Evolutionary conservation across 2,888 invertebrate species (phyloP).

Genomic region (Tuberolachnus salignus): DNA sequence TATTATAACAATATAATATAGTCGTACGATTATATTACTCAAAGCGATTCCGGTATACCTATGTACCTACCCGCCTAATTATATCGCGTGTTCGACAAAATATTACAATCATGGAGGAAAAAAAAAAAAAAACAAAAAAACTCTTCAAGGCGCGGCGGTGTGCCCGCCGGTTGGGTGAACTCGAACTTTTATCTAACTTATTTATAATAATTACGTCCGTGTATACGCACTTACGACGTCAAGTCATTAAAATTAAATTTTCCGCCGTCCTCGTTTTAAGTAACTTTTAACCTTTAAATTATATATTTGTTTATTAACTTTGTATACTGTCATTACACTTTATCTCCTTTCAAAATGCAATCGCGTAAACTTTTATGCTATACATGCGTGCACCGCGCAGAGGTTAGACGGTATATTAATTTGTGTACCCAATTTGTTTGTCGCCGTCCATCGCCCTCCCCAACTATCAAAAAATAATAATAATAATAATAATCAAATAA

Average conservation of each 20-base stretch:
- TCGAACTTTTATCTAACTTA: conserved; percentile 48
- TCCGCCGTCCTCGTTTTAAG: conserved; percentile 30
- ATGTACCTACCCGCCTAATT: background rate
- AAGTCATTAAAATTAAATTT: conserved; percentile 50
- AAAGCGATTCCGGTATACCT: conserved; percentile 19
- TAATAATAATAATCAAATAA: too few relatives aligned
- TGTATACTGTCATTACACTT: conserved; percentile 38
- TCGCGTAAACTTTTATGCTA: conserved; percentile 38
- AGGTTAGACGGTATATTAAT: conserved; percentile 7
- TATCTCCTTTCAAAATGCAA: conserved; percentile 36
- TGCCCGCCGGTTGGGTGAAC: background rate
- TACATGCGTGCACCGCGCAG: background rate
- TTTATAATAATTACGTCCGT: conserved; percentile 42
- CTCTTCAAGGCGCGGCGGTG: too few relatives aligned
- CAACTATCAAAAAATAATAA: too few relatives aligned
- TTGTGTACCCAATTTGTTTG: conserved; percentile 30
- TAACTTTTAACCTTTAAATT: conserved; percentile 47
- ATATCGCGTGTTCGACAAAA: conserved; percentile 3
- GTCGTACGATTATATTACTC: conserved; percentile 22
- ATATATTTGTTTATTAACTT: conserved; percentile 49
- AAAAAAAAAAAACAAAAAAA: background rate
- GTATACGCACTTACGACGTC: conserved; percentile 22
- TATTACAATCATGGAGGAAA: background rate
- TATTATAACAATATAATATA: too few relatives aligned
- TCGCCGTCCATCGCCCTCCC: too few relatives aligned